phyloP scores from a whole-genome alignment of 1,140 invertebrate species.

The Mamestra configurata region DNA sequence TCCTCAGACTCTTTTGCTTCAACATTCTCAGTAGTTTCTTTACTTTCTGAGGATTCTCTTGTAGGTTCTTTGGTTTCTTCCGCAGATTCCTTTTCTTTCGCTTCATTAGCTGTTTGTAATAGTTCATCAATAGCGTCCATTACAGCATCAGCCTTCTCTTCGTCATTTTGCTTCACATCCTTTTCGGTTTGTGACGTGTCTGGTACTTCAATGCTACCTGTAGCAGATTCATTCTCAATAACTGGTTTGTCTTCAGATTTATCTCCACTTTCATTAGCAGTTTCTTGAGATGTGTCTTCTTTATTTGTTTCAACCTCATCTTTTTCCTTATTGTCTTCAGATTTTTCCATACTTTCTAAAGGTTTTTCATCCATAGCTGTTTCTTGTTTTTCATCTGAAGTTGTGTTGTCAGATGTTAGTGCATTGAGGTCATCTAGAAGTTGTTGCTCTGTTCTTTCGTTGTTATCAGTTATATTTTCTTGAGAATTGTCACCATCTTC shows the following conservation, averaged over 20 bases:
- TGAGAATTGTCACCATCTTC: neutral
- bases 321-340: neutral
- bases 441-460: constrained; percentile 20
- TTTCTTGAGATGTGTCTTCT: neutral
- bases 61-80: constrained; percentile 38
- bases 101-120: constrained; percentile 12
- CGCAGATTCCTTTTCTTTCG: constrained; percentile 41
- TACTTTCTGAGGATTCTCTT: constrained; percentile 11
- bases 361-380: neutral
- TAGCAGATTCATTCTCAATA: neutral
- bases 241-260: neutral
- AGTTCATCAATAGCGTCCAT: constrained; percentile 40
- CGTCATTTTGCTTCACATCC: constrained; percentile 14
- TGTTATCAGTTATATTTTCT: neutral
- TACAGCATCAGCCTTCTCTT: constrained; percentile 33
- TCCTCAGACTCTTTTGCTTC: neutral
- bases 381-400: neutral
- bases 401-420: constrained; percentile 5
- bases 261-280: neutral
- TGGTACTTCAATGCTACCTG: constrained; percentile 13
- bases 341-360: neutral
- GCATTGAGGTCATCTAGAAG: constrained; percentile 24
- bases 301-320: neutral
- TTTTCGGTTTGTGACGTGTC: constrained; percentile 29
- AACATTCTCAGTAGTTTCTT: constrained; percentile 5